A percentile compares a stretch with the other conserved stretches of the same genome.
phyloP scores from a whole-genome alignment of 2,888 invertebrate species.

The Brassicogethes aeneus region DNA sequence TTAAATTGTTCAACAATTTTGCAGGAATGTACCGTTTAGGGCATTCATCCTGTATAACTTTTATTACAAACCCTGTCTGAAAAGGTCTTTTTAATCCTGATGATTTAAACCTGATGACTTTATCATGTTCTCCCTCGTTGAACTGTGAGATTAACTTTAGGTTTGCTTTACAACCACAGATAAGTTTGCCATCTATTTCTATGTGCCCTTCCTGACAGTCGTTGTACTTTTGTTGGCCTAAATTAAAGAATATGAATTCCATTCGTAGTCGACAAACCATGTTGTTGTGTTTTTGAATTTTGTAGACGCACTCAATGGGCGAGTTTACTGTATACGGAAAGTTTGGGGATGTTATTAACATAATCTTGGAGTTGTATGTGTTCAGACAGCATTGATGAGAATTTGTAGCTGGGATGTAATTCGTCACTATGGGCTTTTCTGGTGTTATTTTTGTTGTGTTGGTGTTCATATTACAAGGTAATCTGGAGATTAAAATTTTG shows the following conservation, averaged over 20 bases:
- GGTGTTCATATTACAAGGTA: slow-evolving; percentile 19
- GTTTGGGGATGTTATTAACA: slow-evolving; percentile 48
- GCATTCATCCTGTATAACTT: slow-evolving; percentile 49
- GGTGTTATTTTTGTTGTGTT: neutral
- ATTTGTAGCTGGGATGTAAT: neutral
- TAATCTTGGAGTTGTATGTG: slow-evolving; percentile 39
- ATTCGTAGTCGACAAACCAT: slow-evolving; percentile 47
- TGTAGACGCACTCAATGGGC: slow-evolving; percentile 44
- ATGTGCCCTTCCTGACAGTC: slow-evolving; percentile 44
- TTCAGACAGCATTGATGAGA: slow-evolving; percentile 7
- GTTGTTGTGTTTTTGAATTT: slow-evolving; percentile 41
- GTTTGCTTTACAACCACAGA: slow-evolving; percentile 50
- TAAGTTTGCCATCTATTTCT: slow-evolving; percentile 47
- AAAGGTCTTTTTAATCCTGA: slow-evolving; percentile 23
- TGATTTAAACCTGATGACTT: slow-evolving; percentile 41
- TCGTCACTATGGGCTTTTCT: neutral
- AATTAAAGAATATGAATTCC: slow-evolving; percentile 47
- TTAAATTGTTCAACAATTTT: slow-evolving; percentile 5
- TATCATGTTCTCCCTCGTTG: slow-evolving; percentile 32
- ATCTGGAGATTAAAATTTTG: slow-evolving; percentile 44
- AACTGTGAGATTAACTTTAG: slow-evolving; percentile 35
- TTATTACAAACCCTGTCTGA: slow-evolving; percentile 44
- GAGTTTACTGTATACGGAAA: slow-evolving; percentile 43
- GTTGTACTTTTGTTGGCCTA: slow-evolving; percentile 37
- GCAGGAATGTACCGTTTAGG: slow-evolving; percentile 28